Percentiles rank a stretch among this genome's conserved stretches.
phyloP scores from a whole-genome alignment of 1,140 invertebrate species.

The Macrotrachela quadricornifera region DNA sequence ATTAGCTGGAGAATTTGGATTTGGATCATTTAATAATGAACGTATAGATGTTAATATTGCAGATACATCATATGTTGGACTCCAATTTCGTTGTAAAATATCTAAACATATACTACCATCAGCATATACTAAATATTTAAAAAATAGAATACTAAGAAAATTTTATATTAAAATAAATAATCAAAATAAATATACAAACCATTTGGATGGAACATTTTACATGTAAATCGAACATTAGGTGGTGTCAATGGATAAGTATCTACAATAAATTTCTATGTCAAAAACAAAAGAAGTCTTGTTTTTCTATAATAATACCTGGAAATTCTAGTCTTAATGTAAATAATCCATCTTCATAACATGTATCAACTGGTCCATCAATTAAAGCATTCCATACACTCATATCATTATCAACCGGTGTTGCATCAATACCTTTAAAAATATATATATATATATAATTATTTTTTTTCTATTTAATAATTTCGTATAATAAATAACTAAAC shows the following conservation, averaged over 20 bases:
- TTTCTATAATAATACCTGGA: no score
- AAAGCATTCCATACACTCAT: no score
- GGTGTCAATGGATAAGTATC: slow-evolving; percentile 82
- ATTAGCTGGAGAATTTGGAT: slow-evolving; percentile 84
- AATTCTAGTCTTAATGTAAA: no score
- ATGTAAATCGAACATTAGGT: slow-evolving; percentile 91
- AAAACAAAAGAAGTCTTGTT: no score
- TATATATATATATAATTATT: no score
- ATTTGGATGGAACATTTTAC: slow-evolving; percentile 86
- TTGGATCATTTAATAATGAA: slow-evolving; percentile 81
- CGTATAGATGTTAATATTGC: slow-evolving; percentile 81
- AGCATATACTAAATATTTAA: slow-evolving; percentile 56
- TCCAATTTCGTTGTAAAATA: slow-evolving; percentile 93
- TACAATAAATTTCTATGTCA: no score
- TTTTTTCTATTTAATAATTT: no score
- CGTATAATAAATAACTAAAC: no score
- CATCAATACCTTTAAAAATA: no score
- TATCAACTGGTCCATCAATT: no score
- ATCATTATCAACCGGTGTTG: no score
- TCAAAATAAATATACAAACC: slow-evolving; percentile 13
- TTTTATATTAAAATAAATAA: not conserved
- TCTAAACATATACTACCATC: slow-evolving; percentile 99
- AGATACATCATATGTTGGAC: slow-evolving; percentile 96
- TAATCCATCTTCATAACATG: no score
- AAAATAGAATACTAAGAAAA: not conserved